phyloP scores from a whole-genome alignment of 2,888 invertebrate genomes.

The Melieria omissa region DNA sequence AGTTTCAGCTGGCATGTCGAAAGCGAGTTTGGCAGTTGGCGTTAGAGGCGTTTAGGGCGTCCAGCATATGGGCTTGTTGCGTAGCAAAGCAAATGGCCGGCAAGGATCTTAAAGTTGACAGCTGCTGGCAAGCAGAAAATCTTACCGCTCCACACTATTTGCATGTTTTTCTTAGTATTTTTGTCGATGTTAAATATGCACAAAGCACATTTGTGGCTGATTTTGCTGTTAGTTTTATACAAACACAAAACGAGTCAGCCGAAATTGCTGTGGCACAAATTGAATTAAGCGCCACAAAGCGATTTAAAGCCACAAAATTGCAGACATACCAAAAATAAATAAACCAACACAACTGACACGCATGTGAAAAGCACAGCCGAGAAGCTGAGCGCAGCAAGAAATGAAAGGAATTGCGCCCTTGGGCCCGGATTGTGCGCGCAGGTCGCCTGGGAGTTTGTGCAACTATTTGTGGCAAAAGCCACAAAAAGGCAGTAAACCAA shows the following conservation, averaged over 20 bases:
- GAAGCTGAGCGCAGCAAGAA: not conserved
- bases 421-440: not conserved
- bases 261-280: not conserved
- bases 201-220: conserved; percentile 5
- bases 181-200: not conserved
- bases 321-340: not conserved
- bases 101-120: too few species aligned
- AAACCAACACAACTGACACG: not conserved
- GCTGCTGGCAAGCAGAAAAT: too few species aligned
- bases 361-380: not conserved
- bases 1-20: too few species aligned
- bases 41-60: too few species aligned
- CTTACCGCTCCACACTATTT: too few species aligned
- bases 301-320: conserved; percentile 7
- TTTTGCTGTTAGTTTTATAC: not conserved
- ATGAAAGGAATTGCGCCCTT: not conserved
- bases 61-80: too few species aligned
- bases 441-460: too few species aligned
- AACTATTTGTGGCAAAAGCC: too few species aligned
- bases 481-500: not conserved
- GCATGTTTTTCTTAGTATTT: too few species aligned
- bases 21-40: too few species aligned
- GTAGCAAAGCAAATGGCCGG: too few species aligned
- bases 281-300: not conserved
- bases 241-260: too few species aligned